phyloP scores from a whole-genome alignment of 2,797 vertebrate species.

The Cottoperca gobio region DNA sequence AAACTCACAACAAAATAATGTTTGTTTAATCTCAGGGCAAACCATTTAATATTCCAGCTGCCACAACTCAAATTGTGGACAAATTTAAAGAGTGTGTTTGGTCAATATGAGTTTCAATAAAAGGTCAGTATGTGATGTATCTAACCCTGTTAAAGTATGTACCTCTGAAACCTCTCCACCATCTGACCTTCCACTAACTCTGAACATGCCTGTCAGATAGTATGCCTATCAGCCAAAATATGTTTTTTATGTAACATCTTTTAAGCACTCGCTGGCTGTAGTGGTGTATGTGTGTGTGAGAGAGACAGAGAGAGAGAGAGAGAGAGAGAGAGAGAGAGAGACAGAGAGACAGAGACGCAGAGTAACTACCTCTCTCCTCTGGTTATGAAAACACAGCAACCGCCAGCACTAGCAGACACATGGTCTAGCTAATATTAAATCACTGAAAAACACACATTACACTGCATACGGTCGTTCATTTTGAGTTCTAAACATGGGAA shows the following conservation, averaged over 20 bases:
- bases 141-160: slow-evolving; percentile 12
- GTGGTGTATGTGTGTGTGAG: slow-evolving; percentile 19
- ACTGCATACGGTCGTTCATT: slow-evolving; percentile 50
- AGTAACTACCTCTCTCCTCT: slow-evolving; percentile 58
- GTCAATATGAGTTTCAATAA: slow-evolving; percentile 18
- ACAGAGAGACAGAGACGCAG: slow-evolving; percentile 49
- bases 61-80: not conserved
- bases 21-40: not conserved
- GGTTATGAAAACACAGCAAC: slow-evolving; percentile 69
- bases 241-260: slow-evolving; percentile 41
- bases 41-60: not conserved
- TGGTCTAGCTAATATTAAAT: slow-evolving; percentile 70
- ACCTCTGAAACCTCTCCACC: slow-evolving; percentile 23
- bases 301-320: too few species aligned
- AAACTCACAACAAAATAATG: too few species aligned
- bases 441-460: slow-evolving; percentile 57
- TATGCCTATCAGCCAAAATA: slow-evolving; percentile 32
- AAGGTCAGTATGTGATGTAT: slow-evolving; percentile 19
- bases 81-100: slow-evolving; percentile 2
- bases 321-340: slow-evolving; percentile 7
- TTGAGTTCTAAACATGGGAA: slow-evolving; percentile 46
- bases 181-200: slow-evolving; percentile 45
- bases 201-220: slow-evolving; percentile 27
- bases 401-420: slow-evolving; percentile 62
- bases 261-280: slow-evolving; percentile 20